Evolutionary conservation across 2,888 invertebrate genomes (phyloP), one percentile per base, ranked within the genome.

Genomic region (Pristionchus arcanus): DNA sequence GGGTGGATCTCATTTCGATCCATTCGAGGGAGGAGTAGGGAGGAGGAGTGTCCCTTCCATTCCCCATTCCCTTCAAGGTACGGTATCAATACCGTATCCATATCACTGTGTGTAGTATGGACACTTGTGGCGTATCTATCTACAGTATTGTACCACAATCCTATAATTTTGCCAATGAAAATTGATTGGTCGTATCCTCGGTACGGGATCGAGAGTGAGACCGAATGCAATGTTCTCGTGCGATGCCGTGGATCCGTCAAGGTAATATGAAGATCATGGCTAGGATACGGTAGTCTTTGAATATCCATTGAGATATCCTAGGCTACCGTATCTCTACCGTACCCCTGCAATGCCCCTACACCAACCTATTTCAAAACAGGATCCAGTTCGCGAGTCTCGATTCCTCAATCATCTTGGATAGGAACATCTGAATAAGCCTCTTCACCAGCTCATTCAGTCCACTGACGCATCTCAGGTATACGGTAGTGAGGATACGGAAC

Each of bases 121-220:
- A n/a, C n/a, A n/a, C n/a, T n/a, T n/a, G n/a, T n/a, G n/a, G n/a
- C n/a, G n/a, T n/a, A n/a, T n/a, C 68, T 15, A 3, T 7, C 5
- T 42, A 42, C 42, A 3, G 9, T 42, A 42, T 42, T 49, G 11
- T 49, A 49, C 42, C 42, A n/a, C 19, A 31, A 66, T 25, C 25
- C 53, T 42, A 49, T 16, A 16, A 16, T 71, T 59, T 15, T 66
- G 13, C 86, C 59, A 87, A 34, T 87, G 83, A 71, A 90, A 90
- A 34, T 90, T 90, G 85, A 90, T 90, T 37, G 90, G 90, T 16
- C 90, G 90, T 15, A 94, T 94, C 87, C 91, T 94, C 55, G 94
- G 94, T 11, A 94, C 94, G 92, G 91, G 71, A 90, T 94, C 89
- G 94, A 94, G 86, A 87, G 90, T n/a, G 90, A 91, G 74, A 91